Evolutionary conservation across 2,888 invertebrate genomes (phyloP), one percentile per base, ranked within the genome.

Genomic region (Noctuana brunneofusca): DNA sequence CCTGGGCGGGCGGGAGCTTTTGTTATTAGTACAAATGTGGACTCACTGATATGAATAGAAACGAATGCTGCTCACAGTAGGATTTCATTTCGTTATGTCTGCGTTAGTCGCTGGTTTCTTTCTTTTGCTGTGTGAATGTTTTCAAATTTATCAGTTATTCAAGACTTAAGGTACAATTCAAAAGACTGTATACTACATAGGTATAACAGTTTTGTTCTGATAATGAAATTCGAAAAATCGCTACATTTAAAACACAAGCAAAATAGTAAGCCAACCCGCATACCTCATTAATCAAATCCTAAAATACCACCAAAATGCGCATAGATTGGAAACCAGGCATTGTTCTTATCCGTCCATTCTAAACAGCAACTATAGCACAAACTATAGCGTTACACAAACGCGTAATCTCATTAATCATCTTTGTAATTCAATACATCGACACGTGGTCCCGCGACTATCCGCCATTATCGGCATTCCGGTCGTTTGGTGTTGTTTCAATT

Each of bases 341-440:
- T 63, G 63, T 63, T 57, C 27, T 41, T 41, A 41, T 20, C 58
- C 27, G 20, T 81, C 72, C 38, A 43, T 58, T 30, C 58, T 78
- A 78, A 87, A 86, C 75, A 38, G 27, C 11, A 27, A 52, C 30
- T 41, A 16, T 41, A 41, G 46, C n/a, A 5, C 4, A 5, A 27
- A 27, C 27, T 27, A 27, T 27, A 27, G 35, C 20, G 32, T 32
- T 43, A 46, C 43, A 32, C 30, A 56, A 53, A 18, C 30, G 22
- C 16, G 24, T 35, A 38, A 52, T 46, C 50, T 82, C 83, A 89
- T 90, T 87, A 87, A 89, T 90, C 87, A 89, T 87, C 83, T 82
- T 80, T 84, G 87, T 85, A 86, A 88, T 89, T 88, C 89, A 89
- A 90, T 88, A 89, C 89, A 88, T 86, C 80, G 87, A 87, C 87